A percentile compares a stretch with the other conserved stretches of the same genome.
These are phyloP conservation scores for Dryobotodes eremita DNA, from an alignment of 2,888 invertebrate genomes.

Conservation along the genomic window DNA sequence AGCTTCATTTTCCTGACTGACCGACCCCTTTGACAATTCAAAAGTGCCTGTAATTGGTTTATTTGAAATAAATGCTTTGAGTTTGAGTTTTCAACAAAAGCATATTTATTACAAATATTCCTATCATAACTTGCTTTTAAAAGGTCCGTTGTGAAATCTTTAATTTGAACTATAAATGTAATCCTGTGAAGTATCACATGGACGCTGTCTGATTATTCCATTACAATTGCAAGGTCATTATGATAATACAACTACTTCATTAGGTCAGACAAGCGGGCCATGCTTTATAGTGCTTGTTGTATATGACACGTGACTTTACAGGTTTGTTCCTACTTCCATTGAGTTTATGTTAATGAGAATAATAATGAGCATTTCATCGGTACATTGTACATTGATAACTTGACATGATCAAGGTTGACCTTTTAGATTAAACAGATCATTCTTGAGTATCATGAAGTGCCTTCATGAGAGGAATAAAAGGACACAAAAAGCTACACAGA, in stretches of 20 bases:
- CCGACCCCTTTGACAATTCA: too few relatives aligned
- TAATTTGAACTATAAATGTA: neutral
- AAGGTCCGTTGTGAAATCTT: neutral
- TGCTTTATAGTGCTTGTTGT: neutral
- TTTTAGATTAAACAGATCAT: neutral
- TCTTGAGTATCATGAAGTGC: neutral
- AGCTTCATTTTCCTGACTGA: too few relatives aligned
- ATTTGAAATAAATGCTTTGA: too few relatives aligned
- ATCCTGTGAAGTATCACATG: neutral
- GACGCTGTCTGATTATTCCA: conserved; percentile 1
- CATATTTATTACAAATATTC: neutral
- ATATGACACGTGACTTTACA: conserved; percentile 28
- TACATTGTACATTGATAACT: neutral
- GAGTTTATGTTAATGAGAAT: conserved; percentile 33
- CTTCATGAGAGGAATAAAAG: neutral
- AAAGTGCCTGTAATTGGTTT: too few relatives aligned
- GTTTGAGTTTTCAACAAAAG: neutral
- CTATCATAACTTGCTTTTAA: neutral
- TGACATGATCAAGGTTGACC: neutral
- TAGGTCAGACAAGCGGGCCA: neutral
- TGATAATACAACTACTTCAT: conserved; percentile 9
- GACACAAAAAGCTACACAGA: neutral
- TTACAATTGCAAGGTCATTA: conserved; percentile 20
- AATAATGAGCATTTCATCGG: conserved; percentile 18
- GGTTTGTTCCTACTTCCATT: conserved; percentile 28